Conservation (phyloP, 2,888 invertebrate genomes). For the Apamea anceps region DNA sequence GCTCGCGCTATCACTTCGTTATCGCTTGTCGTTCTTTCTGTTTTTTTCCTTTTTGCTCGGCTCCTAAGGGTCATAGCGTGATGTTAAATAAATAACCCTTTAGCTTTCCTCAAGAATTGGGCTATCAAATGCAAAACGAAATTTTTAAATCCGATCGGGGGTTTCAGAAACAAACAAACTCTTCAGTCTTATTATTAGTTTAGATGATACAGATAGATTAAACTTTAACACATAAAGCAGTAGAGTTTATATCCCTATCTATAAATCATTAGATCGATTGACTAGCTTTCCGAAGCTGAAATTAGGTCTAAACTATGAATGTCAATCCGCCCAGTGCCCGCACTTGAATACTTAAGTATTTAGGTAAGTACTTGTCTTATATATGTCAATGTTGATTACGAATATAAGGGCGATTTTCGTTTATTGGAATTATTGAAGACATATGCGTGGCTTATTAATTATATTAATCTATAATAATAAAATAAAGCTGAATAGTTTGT, state of each 20-base stretch:
- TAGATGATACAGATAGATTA: not conserved
- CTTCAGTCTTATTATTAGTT: not conserved
- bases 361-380: slow-evolving; percentile 17
- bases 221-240: slow-evolving; percentile 9
- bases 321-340: slow-evolving; percentile 19
- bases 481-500: not conserved
- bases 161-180: not conserved
- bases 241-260: slow-evolving; percentile 3
- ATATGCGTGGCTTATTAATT: too few relatives aligned
- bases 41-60: not conserved
- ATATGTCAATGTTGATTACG: slow-evolving; percentile 8
- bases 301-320: slow-evolving; percentile 39
- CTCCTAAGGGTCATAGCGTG: not conserved
- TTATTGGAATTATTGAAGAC: not conserved
- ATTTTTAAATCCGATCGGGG: not conserved
- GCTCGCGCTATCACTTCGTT: not conserved
- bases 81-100: not conserved
- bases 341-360: slow-evolving; percentile 36
- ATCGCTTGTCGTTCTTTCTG: too few relatives aligned
- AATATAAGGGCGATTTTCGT: slow-evolving; percentile 7
- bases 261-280: slow-evolving; percentile 20
- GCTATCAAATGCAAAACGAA: not conserved
- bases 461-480: not conserved
- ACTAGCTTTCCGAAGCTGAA: slow-evolving; percentile 24
- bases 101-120: not conserved